These are phyloP conservation scores for Polyommatus iphigenia DNA, from an alignment of 2,888 invertebrate species.

Conservation along the genomic window DNA sequence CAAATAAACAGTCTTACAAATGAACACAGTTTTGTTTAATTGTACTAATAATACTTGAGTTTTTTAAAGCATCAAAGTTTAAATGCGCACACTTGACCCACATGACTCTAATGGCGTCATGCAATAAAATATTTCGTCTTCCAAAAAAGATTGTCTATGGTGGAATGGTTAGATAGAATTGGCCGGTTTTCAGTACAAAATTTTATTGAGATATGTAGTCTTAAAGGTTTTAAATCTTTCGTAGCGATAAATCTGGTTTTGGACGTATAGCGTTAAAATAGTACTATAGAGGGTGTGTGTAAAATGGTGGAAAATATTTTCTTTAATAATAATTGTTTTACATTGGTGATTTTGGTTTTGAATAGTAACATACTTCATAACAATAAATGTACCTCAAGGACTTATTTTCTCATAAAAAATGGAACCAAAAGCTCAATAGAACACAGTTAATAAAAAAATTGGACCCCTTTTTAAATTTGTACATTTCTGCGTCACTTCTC, in stretches of 20 bases:
- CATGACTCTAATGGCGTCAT: neutral
- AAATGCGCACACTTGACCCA: no score
- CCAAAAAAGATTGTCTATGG: conserved; percentile 37
- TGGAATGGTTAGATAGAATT: conserved; percentile 35
- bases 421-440: neutral
- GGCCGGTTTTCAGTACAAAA: conserved; percentile 75
- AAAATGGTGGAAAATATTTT: neutral
- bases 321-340: neutral
- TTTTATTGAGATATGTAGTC: conserved; percentile 52
- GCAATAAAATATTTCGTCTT: conserved; percentile 31
- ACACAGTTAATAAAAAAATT: neutral
- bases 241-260: conserved; percentile 25
- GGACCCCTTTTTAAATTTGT: neutral
- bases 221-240: conserved; percentile 40
- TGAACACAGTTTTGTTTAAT: no score
- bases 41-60: no score
- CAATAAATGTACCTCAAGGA: no score
- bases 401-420: neutral
- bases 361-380: no score
- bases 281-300: neutral
- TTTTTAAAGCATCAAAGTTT: no score
- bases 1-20: no score
- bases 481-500: neutral
- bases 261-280: conserved; percentile 19
- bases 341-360: neutral